A percentile compares a stretch with the other conserved stretches of the same genome.
Evolutionary conservation across 2,113 vertebrate genomes (phyloP).

Genomic region (Vulpes vulpes): DNA sequence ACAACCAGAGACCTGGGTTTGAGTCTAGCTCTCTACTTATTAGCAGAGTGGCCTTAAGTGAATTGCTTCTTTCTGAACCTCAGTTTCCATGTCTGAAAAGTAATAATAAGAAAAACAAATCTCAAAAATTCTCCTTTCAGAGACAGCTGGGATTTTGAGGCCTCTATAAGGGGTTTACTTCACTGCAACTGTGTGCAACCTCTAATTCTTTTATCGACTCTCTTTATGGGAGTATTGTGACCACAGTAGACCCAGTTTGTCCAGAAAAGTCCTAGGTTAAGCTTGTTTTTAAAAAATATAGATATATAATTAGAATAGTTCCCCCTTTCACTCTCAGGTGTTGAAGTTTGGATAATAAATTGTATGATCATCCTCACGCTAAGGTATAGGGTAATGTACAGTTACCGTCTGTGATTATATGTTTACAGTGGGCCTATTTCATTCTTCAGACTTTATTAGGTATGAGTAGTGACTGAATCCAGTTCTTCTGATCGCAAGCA

Average conservation of each 20-base stretch:
- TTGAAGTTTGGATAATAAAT: not conserved
- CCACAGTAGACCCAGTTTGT: not conserved
- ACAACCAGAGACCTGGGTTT: not conserved
- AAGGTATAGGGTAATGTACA: not conserved
- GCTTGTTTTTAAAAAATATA: not conserved
- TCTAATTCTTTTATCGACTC: not conserved
- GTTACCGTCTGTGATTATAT: not conserved
- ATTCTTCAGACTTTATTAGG: not conserved
- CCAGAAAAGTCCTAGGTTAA: not conserved
- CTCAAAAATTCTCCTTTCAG: not conserved
- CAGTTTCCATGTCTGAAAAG: not conserved
- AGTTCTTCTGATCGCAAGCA: not conserved
- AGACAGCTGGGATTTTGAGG: not conserved
- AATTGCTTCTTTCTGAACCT: not conserved
- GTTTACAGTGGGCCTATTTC: not conserved
- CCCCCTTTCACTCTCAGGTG: not conserved
- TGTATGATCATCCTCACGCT: not conserved
- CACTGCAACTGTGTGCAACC: not conserved
- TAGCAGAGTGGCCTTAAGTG: not conserved
- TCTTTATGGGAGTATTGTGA: not conserved
- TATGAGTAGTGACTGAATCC: not conserved
- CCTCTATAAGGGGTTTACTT: not conserved
- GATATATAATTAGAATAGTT: not conserved
- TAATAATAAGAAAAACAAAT: not conserved
- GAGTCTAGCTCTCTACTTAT: not conserved